Evolutionary conservation across 2,113 vertebrate genomes (phyloP).

Genomic region (Marmota monax): DNA sequence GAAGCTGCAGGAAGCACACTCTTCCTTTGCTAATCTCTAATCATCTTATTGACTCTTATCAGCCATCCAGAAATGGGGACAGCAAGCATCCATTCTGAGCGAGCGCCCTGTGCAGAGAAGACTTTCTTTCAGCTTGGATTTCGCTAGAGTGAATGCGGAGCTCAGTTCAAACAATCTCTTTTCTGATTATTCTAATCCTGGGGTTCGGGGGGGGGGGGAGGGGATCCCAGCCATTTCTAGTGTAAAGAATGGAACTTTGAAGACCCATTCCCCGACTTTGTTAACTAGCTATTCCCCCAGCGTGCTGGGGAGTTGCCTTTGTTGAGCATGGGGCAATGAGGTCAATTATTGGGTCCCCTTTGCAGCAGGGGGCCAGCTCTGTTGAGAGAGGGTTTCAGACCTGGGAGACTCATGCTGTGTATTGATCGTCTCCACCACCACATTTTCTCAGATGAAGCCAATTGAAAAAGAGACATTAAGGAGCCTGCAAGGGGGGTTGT

Average conservation of each 20-base stretch:
- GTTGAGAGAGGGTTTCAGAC: not conserved
- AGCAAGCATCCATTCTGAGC: not conserved
- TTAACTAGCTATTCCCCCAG: no score
- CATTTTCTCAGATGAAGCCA: not conserved
- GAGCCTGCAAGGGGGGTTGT: not conserved
- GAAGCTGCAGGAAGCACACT: not conserved
- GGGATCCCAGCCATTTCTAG: not conserved
- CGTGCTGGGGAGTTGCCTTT: not conserved
- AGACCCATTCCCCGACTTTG: not conserved
- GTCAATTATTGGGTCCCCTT: accelerated
- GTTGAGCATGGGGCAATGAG: accelerated
- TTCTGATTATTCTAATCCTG: not conserved
- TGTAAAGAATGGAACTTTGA: not conserved
- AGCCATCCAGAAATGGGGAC: not conserved
- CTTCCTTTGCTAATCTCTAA: not conserved
- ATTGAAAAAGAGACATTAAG: not conserved
- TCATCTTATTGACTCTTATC: not conserved
- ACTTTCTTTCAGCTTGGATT: not conserved
- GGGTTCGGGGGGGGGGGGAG: not conserved
- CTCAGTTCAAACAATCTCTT: not conserved
- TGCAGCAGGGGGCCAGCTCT: not conserved
- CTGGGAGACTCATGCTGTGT: not conserved
- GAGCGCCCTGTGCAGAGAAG: not conserved
- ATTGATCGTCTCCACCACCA: not conserved
- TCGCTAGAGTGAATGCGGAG: not conserved